Conservation (phyloP, 2,888 invertebrate genomes). For the Dusona sp. region DNA sequence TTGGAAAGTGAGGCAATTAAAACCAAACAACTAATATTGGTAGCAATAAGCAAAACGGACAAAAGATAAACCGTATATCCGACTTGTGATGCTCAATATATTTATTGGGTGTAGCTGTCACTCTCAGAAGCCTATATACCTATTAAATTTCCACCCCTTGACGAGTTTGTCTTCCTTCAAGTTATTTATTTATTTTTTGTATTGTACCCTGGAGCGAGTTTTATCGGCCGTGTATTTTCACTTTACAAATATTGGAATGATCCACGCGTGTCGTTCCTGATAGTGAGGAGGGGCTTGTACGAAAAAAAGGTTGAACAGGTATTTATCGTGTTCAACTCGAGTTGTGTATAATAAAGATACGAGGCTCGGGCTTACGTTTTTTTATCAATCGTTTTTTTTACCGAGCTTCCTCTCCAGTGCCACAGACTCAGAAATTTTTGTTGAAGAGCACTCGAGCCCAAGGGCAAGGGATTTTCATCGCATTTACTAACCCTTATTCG, state of each 20-base stretch:
- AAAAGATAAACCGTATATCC: neutral
- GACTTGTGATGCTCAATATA: neutral
- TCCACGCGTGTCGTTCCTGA: constrained; percentile 33
- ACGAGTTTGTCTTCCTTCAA: neutral
- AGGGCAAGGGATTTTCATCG: constrained; percentile 4
- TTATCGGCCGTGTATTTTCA: constrained; percentile 36
- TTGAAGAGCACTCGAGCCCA: neutral
- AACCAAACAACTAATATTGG: no score
- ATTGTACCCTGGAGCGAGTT: neutral
- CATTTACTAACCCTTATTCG: no score
- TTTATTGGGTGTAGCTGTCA: neutral
- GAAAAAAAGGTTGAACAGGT: neutral
- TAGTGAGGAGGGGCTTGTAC: constrained; percentile 16
- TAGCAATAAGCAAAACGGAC: no score
- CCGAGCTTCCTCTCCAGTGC: neutral
- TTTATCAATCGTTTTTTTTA: constrained; percentile 49
- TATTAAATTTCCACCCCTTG: neutral
- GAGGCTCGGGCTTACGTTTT: constrained; percentile 1
- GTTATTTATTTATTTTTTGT: neutral
- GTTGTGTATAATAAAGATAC: constrained; percentile 43
- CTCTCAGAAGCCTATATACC: no score
- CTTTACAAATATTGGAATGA: constrained; percentile 46
- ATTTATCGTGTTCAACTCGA: constrained; percentile 7
- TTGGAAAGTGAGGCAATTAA: constrained; percentile 10
- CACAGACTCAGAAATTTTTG: neutral